Percentiles rank a stretch among this genome's conserved stretches.
These are phyloP conservation scores for Corythaeola cristata DNA, from an alignment of 2,113 vertebrate genomes.

Conservation along the genomic window DNA sequence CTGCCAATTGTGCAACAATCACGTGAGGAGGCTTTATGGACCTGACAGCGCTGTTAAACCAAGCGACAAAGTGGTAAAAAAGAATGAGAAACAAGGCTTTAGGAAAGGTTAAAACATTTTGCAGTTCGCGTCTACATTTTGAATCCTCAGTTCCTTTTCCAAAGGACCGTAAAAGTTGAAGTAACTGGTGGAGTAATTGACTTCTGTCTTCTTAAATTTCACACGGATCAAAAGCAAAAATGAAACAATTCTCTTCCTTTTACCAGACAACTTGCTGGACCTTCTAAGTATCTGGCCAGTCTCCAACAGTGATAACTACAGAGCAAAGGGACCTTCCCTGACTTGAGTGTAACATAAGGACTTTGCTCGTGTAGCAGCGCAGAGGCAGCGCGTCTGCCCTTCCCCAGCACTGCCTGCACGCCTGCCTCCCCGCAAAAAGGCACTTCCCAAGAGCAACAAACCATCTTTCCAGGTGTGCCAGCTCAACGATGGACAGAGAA, in stretches of 20 bases:
- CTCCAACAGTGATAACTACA: background rate
- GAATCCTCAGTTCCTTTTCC: background rate
- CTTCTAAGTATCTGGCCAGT: background rate
- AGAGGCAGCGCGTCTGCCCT: background rate
- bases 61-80: background rate
- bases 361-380: background rate
- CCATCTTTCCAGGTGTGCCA: background rate
- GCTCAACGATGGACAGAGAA: background rate
- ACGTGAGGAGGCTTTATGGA: background rate
- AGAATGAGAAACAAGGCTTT: background rate
- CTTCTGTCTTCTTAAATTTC: background rate
- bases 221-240: background rate
- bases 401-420: fast-evolving
- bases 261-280: background rate
- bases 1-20: background rate
- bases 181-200: background rate
- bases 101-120: background rate
- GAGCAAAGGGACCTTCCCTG: background rate
- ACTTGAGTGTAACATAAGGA: background rate
- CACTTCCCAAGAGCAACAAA: background rate
- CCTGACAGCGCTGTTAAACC: background rate
- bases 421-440: background rate
- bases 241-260: background rate
- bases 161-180: background rate
- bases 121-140: background rate